Evolutionary conservation across 2,797 vertebrate genomes (phyloP), one percentile per base, ranked within the genome.

Genomic region (Echiichthys vipera): DNA sequence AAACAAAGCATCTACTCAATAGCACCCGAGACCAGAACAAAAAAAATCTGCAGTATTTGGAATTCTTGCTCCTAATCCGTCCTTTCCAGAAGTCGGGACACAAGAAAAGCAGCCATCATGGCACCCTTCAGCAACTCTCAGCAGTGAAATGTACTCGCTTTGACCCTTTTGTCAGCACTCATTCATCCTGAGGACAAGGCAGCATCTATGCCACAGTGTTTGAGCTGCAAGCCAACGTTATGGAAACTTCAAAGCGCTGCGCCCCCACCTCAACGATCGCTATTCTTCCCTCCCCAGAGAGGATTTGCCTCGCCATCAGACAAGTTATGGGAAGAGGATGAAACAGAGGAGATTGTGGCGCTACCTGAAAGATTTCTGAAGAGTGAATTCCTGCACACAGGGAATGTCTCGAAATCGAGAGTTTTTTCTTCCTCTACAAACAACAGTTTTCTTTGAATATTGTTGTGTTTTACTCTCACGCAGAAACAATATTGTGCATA

Each of bases 141-240:
- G 78, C 39, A 25, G 65, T 80, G 74, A 85, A 81, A 88, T 69
- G 74, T 75, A 82, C 88, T 85, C 71, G 18, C 75, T 84, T 74
- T 79, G 78, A 89, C 74, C 78, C 86, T 90, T 90, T 89, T 86
- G 91, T 92, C 88, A 87, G 84, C 87, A 81, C 85, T 90, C 91
- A 91, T 93, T 94, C 90, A 91, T 84, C 88, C 90, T 50, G 76
- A 89, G 80, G 88, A 94, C 91, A 92, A 93, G 91, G 90, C 89
- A 10, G 80, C 77, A 76, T 88, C 91, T 93, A 86, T 93, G 73
- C 78, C 72, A 63, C 75, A 53, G 85, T 47, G 88, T 93, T 91
- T 91, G 89, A 95, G 92, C 92, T 78, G 74, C 78, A 62, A 82
- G 85, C 89, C 92, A 91, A 93, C 89, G 80, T 90, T 89, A 92